Evolutionary conservation across 2,797 vertebrate species (phyloP).

Genomic region (Halcyon leucocephala): DNA sequence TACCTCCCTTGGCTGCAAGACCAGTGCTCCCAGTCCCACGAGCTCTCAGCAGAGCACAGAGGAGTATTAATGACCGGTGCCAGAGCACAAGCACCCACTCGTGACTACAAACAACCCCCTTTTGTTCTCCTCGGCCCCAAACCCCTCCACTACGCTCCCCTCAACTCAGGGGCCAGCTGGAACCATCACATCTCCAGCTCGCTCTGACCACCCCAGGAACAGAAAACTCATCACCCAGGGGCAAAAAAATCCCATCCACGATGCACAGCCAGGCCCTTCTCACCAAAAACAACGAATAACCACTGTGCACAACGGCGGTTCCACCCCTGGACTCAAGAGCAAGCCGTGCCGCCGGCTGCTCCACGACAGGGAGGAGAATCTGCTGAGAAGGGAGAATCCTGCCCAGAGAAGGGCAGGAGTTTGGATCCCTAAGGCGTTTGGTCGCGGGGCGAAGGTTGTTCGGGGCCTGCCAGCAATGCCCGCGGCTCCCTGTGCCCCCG

Average conservation of each 20-base stretch:
- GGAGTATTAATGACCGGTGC: background rate
- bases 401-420: no score
- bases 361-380: background rate
- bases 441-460: background rate
- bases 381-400: background rate
- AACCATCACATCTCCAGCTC: accelerated
- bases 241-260: background rate
- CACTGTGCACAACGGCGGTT: accelerated
- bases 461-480: accelerated
- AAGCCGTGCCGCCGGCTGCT: accelerated
- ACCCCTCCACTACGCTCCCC: background rate
- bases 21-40: background rate
- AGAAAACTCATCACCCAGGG: accelerated
- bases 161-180: background rate
- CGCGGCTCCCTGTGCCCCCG: background rate
- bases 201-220: background rate
- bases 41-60: background rate
- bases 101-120: background rate
- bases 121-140: background rate
- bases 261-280: background rate
- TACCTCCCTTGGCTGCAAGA: background rate
- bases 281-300: background rate
- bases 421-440: no score
- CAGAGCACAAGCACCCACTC: background rate
- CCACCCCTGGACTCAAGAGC: background rate